Evolutionary conservation across 2,888 invertebrate species (phyloP), one percentile per base, ranked within the genome.

Genomic region (Morpho helenor): DNA sequence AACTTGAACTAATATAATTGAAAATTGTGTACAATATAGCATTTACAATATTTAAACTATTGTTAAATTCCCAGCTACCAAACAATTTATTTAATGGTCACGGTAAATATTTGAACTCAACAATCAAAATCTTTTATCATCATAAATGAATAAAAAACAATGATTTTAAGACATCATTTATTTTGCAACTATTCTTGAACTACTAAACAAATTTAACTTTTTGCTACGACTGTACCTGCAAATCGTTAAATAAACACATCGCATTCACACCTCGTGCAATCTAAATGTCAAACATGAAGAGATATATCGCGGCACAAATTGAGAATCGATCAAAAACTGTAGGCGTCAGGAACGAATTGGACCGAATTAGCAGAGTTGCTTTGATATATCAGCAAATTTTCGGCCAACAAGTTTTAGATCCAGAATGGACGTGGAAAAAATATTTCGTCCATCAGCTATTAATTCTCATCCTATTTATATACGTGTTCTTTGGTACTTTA

Each of bases 361-460:
- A 85, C 61, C 66, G 75, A 51, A 75, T 74, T 42, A 67, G 76
- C 48, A 56, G 59, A 7, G 46, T 69, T 0, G 70, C 74, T 9
- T 65, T 85, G 41, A 62, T 78, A 22, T 61, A 70, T 6, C 83
- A 83, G 55, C 68, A 71, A 49, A 58, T 80, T 9, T 73, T 79
- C 9, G 84, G 83, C 0, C 78, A 79, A 45, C 83, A 85, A 62
- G 69, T 85, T 40, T 66, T 86, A 6, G 71, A 84, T 52, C 78
- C 83, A 1, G 66, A 72, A 41, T 87, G 87, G 87, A 71, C 71
- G 10, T 80, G 76, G 75, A 75, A 61, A 60, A 74, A 64, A 45
- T 74, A 68, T 61, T 66, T 57, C 16, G 39, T 68, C 0, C 69
- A 77, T 57, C 76, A 80, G 53, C 39, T 79, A 8, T 56, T 75